These are phyloP conservation scores for Dryobota labecula DNA, from an alignment of 2,888 invertebrate species.

Conservation along the genomic window DNA sequence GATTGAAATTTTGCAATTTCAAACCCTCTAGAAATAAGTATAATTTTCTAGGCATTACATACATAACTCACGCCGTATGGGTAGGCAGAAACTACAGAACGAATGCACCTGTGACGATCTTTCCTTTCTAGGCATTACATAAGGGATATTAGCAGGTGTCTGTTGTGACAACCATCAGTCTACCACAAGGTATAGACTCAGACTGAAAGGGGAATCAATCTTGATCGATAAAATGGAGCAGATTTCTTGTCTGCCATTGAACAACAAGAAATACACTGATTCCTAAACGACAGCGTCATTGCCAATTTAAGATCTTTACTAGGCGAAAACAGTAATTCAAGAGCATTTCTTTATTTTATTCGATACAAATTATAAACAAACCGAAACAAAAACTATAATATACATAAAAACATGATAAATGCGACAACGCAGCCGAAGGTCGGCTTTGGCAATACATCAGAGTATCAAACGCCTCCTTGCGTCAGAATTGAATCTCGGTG, in stretches of 20 bases:
- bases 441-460: constrained; percentile 52
- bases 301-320: constrained; percentile 22
- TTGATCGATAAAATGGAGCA: neutral
- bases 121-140: neutral
- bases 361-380: constrained; percentile 26
- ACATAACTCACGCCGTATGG: neutral
- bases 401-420: constrained; percentile 48
- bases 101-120: neutral
- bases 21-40: neutral
- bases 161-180: neutral
- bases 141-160: neutral
- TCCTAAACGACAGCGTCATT: constrained; percentile 29
- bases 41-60: neutral
- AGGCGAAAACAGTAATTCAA: constrained; percentile 14
- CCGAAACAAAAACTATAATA: constrained; percentile 19
- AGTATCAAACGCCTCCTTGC: constrained; percentile 60
- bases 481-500: constrained; percentile 58
- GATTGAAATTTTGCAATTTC: neutral
- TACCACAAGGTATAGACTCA: neutral
- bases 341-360: constrained; percentile 42
- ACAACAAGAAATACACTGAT: constrained; percentile 15
- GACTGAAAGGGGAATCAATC: neutral
- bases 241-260: neutral
- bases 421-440: constrained; percentile 53
- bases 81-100: neutral